Percentiles rank a stretch among this genome's conserved stretches.
These are phyloP conservation scores for Spinus olivaceus DNA, from an alignment of 2,797 vertebrate species.

Conservation along the genomic window DNA sequence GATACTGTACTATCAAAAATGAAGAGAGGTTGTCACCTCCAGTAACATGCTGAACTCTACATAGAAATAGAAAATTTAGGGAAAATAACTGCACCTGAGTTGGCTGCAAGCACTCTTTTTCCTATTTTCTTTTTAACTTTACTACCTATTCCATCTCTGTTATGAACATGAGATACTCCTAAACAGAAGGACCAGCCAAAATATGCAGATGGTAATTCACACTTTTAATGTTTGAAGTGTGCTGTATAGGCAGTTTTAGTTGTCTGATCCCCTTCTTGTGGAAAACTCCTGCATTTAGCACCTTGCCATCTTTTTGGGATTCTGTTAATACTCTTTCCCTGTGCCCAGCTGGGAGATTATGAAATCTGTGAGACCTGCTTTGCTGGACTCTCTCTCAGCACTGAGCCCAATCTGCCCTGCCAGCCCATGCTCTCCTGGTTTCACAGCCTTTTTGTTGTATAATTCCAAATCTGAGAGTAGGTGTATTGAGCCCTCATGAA, in stretches of 20 bases:
- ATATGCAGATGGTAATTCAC: neutral
- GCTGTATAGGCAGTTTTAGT: neutral
- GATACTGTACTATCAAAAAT: constrained; percentile 76
- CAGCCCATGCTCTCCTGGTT: neutral
- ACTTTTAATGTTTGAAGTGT: neutral
- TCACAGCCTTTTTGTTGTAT: neutral
- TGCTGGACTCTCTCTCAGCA: neutral
- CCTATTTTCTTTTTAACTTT: neutral
- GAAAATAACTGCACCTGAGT: neutral
- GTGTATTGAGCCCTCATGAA: neutral
- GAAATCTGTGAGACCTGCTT: neutral
- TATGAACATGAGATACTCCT: neutral
- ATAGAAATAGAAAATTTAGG: neutral
- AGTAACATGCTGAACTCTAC: neutral
- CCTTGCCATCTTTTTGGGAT: neutral
- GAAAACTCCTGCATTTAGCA: neutral
- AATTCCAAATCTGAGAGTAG: neutral
- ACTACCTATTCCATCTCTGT: neutral
- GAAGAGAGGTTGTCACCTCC: neutral
- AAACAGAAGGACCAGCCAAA: neutral
- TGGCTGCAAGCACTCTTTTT: neutral
- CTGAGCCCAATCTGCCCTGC: neutral
- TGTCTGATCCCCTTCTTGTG: neutral
- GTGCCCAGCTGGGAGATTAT: neutral
- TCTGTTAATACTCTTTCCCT: neutral